A percentile compares a stretch with the other conserved stretches of the same genome.
phyloP scores from a whole-genome alignment of 1,140 invertebrate genomes.

The Calephelis virginiensis region DNA sequence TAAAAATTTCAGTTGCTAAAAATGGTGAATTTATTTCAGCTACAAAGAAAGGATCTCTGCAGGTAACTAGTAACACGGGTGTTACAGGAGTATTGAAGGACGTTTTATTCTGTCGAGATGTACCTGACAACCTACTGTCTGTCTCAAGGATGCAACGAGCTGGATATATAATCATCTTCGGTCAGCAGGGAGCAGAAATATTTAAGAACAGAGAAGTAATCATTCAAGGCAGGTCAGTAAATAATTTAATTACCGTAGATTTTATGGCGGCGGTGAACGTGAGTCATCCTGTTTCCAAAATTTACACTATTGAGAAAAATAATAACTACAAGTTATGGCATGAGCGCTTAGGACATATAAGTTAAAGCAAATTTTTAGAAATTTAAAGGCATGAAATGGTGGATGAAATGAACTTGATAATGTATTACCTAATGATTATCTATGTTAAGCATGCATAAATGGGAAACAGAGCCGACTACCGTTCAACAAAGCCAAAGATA shows the following conservation, averaged over 20 bases:
- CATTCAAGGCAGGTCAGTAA: conserved; percentile 3
- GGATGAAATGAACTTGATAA: not conserved
- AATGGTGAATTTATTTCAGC: conserved; percentile 37
- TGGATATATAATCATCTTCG: not conserved
- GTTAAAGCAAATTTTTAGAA: conserved; percentile 4
- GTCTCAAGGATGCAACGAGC: conserved; percentile 7
- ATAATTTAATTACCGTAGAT: conserved; percentile 12
- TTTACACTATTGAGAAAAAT: not conserved
- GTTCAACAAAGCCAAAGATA: too few species aligned
- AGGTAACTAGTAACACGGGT: not conserved
- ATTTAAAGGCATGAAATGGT: not conserved
- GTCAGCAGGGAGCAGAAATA: conserved; percentile 1
- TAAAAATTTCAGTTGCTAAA: conserved; percentile 31
- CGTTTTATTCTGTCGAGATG: conserved; percentile 1
- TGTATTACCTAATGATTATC: conserved; percentile 4
- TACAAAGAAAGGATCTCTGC: conserved; percentile 38
- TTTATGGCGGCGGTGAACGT: not conserved
- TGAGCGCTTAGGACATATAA: conserved; percentile 3
- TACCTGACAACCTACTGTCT: conserved; percentile 4
- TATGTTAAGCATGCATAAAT: not conserved
- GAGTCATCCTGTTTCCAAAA: conserved; percentile 1
- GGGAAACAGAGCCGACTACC: too few species aligned
- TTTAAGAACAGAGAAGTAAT: not conserved
- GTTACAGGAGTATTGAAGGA: not conserved
- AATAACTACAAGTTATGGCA: conserved; percentile 11